Conservation (phyloP, 2,113 vertebrate genomes). For the Saguinus imperator region DNA sequence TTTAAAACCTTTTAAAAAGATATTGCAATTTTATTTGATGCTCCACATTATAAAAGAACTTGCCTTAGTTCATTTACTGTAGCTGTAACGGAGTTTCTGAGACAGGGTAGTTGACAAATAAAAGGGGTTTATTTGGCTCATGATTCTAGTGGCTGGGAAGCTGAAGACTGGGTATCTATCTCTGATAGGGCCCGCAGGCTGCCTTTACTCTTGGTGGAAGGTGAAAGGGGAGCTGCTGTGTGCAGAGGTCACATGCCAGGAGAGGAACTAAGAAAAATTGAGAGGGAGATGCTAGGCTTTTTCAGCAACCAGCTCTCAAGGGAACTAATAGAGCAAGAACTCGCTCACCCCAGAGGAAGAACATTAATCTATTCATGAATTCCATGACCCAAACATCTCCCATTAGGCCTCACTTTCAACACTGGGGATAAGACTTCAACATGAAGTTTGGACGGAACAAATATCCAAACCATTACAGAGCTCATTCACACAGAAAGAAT, state of each 20-base stretch:
- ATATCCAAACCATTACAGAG: background rate
- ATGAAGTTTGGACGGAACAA: background rate
- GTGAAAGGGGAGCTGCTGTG: background rate
- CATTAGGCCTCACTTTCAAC: background rate
- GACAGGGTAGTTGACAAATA: background rate
- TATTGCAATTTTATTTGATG: background rate
- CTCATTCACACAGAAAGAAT: background rate
- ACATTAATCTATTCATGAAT: background rate
- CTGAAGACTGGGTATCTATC: background rate
- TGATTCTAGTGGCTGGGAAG: background rate
- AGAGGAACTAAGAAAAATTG: background rate
- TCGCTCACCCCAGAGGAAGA: background rate
- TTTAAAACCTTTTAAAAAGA: constrained; percentile 12
- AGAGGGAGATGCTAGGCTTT: background rate
- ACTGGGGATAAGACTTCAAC: background rate
- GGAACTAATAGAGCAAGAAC: background rate
- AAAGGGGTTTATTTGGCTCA: background rate
- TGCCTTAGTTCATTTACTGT: background rate
- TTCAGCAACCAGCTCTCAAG: background rate
- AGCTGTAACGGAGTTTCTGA: background rate
- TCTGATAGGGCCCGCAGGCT: background rate
- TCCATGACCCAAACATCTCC: background rate
- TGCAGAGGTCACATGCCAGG: background rate
- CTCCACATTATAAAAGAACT: background rate
- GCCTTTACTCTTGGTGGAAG: background rate